Percentiles rank a stretch among this genome's conserved stretches.
These are phyloP conservation scores for Melieria picta DNA, from an alignment of 2,888 invertebrate genomes.

Conservation along the genomic window DNA sequence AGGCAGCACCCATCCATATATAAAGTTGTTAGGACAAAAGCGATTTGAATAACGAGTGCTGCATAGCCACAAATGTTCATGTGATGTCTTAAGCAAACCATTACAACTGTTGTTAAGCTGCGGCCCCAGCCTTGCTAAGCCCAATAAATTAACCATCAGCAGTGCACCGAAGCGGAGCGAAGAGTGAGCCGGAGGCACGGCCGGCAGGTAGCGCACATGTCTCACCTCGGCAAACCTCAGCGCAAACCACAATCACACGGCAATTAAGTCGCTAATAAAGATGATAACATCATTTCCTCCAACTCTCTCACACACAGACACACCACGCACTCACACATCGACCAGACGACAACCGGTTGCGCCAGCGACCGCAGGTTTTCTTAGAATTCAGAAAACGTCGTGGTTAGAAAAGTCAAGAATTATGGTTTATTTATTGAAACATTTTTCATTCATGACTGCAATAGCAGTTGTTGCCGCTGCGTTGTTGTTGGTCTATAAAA, in stretches of 20 bases:
- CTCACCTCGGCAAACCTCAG: slow-evolving; percentile 26
- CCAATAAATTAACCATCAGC: slow-evolving; percentile 27
- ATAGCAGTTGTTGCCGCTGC: not conserved
- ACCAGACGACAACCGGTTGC: not conserved
- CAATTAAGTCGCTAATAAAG: slow-evolving; percentile 41
- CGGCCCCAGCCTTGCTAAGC: not conserved
- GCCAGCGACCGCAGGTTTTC: not conserved
- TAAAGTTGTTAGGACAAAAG: not conserved
- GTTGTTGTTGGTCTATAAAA: not conserved
- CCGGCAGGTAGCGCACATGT: too few species aligned
- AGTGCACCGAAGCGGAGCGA: not conserved
- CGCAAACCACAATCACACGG: slow-evolving; percentile 37
- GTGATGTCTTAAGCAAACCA: slow-evolving; percentile 20
- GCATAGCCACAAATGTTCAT: not conserved
- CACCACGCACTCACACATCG: not conserved
- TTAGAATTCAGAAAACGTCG: slow-evolving; percentile 1
- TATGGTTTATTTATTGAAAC: slow-evolving; percentile 41
- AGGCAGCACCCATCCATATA: too few species aligned
- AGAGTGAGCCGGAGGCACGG: not conserved
- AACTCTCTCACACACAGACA: not conserved
- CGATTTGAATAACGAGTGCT: not conserved
- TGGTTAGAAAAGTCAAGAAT: slow-evolving; percentile 30
- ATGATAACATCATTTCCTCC: slow-evolving; percentile 29
- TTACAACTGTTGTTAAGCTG: slow-evolving; percentile 21
- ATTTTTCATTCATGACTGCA: slow-evolving; percentile 33